phyloP scores from a whole-genome alignment of 1,140 invertebrate genomes.

The Uloborus diversus region DNA sequence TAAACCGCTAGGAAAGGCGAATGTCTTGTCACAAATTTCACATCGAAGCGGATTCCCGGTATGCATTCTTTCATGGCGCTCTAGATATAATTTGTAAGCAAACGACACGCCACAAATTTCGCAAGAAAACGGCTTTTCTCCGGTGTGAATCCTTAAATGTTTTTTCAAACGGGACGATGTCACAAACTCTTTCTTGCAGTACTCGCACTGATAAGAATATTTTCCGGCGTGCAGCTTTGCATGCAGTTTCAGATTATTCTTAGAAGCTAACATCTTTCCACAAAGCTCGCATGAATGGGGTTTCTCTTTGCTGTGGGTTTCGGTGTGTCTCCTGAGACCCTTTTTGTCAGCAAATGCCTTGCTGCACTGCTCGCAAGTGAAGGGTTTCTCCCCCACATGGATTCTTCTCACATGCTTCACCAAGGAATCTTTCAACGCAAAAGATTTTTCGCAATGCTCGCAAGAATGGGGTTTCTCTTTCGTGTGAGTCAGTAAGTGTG shows the following conservation, averaged over 20 bases:
- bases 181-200: slow-evolving; percentile 68
- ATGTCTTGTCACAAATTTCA: background rate
- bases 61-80: too few species aligned
- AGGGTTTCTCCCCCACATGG: background rate
- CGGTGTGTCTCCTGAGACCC: background rate
- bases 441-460: background rate
- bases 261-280: slow-evolving; percentile 56
- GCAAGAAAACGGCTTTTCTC: slow-evolving; percentile 59
- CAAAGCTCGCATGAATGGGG: slow-evolving; percentile 53
- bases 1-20: background rate
- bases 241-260: slow-evolving; percentile 62
- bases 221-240: slow-evolving; percentile 80
- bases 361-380: background rate
- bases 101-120: slow-evolving; percentile 62
- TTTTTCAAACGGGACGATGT: background rate
- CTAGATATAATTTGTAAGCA: background rate
- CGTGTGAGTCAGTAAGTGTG: background rate
- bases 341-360: slow-evolving; percentile 28
- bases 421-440: background rate
- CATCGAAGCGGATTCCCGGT: too few species aligned
- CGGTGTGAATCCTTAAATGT: slow-evolving; percentile 57
- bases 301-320: slow-evolving; percentile 41
- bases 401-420: background rate
- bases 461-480: background rate
- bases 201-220: slow-evolving; percentile 78